phyloP scores from a whole-genome alignment of 64 coral and sea anemone species.

The Porites australiensis region DNA sequence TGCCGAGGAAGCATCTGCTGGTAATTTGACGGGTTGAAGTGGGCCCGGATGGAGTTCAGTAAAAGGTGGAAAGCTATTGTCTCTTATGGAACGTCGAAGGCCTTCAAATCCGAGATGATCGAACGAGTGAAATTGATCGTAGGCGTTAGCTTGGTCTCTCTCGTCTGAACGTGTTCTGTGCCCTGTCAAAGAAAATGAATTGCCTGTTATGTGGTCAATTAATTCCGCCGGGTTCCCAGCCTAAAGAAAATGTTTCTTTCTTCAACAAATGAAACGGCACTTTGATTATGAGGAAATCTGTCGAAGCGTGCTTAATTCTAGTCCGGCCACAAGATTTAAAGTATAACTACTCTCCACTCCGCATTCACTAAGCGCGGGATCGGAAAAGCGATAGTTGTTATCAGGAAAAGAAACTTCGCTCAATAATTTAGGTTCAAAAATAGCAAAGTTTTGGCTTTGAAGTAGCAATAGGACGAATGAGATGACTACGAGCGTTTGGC shows the following conservation, averaged over 20 bases:
- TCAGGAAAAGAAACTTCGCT: no score
- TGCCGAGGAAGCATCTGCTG: conserved; percentile 79
- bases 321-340: background rate
- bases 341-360: no score
- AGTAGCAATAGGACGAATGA: no score
- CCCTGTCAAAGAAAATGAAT: conserved; percentile 75
- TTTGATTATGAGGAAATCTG: conserved; percentile 20
- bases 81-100: conserved; percentile 74
- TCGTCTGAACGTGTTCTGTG: conserved; percentile 96
- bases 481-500: background rate
- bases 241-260: background rate
- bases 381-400: no score
- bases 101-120: conserved; percentile 88
- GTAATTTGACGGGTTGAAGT: conserved; percentile 75
- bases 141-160: conserved; percentile 89
- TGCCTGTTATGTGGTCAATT: conserved; percentile 41
- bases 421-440: no score
- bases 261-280: background rate
- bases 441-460: no score
- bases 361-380: no score
- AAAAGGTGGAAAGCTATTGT: conserved; percentile 80
- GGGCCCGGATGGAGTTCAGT: conserved; percentile 86
- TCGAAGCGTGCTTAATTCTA: background rate
- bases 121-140: conserved; percentile 94
- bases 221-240: background rate